phyloP scores from a whole-genome alignment of 2,797 vertebrate species.

The Mallotus villosus region DNA sequence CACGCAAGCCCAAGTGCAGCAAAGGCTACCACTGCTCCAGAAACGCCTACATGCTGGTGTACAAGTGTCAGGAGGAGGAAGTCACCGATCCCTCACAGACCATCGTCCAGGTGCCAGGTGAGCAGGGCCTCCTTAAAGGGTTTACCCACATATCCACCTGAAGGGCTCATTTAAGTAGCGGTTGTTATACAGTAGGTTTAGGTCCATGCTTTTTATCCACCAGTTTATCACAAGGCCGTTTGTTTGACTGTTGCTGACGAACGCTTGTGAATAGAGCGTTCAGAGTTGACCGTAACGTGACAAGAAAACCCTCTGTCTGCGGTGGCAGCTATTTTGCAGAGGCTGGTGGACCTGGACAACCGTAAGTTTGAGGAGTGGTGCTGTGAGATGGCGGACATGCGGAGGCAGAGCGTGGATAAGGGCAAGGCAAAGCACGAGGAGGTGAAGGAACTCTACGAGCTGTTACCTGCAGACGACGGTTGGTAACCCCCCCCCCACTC shows the following conservation, averaged over 20 bases:
- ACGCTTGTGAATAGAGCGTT: not conserved
- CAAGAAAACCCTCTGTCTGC: slow-evolving; percentile 15
- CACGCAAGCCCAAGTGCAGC: slow-evolving; percentile 91
- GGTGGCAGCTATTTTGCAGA: slow-evolving; percentile 86
- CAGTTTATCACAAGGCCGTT: too few relatives aligned
- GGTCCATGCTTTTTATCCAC: not conserved
- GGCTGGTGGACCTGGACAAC: slow-evolving; percentile 95
- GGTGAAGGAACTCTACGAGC: slow-evolving; percentile 99
- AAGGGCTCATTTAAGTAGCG: not conserved
- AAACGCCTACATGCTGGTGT: slow-evolving; percentile 98
- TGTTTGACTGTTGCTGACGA: not conserved
- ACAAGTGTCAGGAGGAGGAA: slow-evolving; percentile 82
- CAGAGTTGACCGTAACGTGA: not conserved
- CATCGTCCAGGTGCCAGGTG: slow-evolving; percentile 87
- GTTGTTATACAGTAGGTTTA: not conserved
- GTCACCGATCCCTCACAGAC: slow-evolving; percentile 42
- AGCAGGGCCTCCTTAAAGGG: slow-evolving; percentile 26
- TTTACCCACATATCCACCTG: not conserved
- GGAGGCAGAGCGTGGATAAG: slow-evolving; percentile 95
- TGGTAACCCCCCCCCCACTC: slow-evolving; percentile 74
- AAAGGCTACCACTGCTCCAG: slow-evolving; percentile 96
- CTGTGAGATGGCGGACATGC: slow-evolving; percentile 94
- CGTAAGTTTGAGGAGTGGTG: slow-evolving; percentile 98
- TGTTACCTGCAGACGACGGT: slow-evolving; percentile 96
- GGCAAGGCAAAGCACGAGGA: slow-evolving; percentile 98